These are phyloP conservation scores for Apostichopus japonicus DNA, from an alignment of 35 echinoderm and acorn worm species.

Conservation along the genomic window DNA sequence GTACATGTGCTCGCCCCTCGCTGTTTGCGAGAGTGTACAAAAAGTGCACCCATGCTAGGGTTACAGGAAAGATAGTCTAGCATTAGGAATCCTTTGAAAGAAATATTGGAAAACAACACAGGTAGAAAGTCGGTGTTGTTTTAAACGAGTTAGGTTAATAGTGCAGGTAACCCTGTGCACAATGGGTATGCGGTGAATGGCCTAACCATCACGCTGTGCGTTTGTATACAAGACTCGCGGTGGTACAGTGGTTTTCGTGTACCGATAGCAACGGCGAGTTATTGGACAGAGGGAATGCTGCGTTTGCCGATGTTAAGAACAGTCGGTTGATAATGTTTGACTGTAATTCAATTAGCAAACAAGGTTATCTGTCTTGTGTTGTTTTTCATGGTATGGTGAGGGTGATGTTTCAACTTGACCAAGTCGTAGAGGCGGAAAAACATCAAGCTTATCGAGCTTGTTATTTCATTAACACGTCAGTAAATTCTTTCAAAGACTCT, in stretches of 20 bases:
- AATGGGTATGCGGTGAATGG: slow-evolving; percentile 55
- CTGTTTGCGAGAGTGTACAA: slow-evolving; percentile 35
- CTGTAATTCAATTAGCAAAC: slow-evolving; percentile 57
- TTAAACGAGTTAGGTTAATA: slow-evolving; percentile 23
- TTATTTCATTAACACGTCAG: slow-evolving; percentile 9
- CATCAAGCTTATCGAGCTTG: neutral
- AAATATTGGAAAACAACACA: slow-evolving; percentile 47
- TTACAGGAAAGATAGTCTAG: slow-evolving; percentile 39
- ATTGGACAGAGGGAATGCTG: slow-evolving; percentile 21
- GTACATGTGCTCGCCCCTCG: slow-evolving; percentile 51
- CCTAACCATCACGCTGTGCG: slow-evolving; percentile 42
- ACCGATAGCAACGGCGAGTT: neutral
- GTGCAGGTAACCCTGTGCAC: slow-evolving; percentile 43
- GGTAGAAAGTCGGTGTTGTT: slow-evolving; percentile 40
- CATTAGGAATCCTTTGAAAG: slow-evolving; percentile 21
- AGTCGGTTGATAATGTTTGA: slow-evolving; percentile 29
- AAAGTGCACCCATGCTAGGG: slow-evolving; percentile 53
- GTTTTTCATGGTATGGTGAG: neutral
- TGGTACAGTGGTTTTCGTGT: slow-evolving; percentile 46
- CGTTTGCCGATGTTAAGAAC: slow-evolving; percentile 20
- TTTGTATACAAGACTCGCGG: slow-evolving; percentile 22
- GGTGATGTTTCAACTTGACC: slow-evolving; percentile 10
- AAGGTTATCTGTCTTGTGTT: slow-evolving; percentile 54
- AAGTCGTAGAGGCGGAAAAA: neutral
- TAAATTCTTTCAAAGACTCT: neutral